Conservation (phyloP, 2,797 vertebrate genomes). For the Argyrosomus regius region DNA sequence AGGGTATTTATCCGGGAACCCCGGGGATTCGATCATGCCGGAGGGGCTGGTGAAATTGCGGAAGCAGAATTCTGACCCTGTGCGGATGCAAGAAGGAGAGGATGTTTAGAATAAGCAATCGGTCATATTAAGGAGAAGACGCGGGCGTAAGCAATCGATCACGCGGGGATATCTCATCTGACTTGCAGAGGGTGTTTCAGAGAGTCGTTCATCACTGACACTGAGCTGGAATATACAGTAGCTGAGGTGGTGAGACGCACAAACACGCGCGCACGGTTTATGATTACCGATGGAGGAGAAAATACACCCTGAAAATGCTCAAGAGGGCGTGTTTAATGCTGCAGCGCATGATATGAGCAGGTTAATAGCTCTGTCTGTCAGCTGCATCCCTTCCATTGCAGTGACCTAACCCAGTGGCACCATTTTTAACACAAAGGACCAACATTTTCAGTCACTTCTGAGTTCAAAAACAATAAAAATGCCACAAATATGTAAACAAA, state of each 20-base stretch:
- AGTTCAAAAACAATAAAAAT: not conserved
- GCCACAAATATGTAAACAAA: not conserved
- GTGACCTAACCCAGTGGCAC: not conserved
- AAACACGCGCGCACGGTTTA: conserved; percentile 25
- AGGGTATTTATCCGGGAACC: conserved; percentile 97
- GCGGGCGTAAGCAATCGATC: conserved; percentile 63
- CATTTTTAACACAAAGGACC: not conserved
- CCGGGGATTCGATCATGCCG: conserved; percentile 95
- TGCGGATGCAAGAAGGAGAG: conserved; percentile 43
- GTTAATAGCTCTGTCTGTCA: conserved; percentile 32
- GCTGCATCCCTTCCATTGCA: not conserved
- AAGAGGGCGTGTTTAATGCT: conserved; percentile 29
- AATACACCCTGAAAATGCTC: conserved; percentile 40
- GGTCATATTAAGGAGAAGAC: conserved; percentile 43
- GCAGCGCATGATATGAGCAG: not conserved
- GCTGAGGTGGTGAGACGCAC: conserved; percentile 12
- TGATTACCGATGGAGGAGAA: conserved; percentile 41
- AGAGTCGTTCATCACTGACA: conserved; percentile 71
- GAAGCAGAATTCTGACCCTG: conserved; percentile 97
- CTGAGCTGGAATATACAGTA: conserved; percentile 32
- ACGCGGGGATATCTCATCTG: conserved; percentile 64
- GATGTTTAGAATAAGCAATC: conserved; percentile 54
- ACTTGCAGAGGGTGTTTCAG: conserved; percentile 71
- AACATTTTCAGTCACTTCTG: not conserved
- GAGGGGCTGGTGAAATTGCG: conserved; percentile 94